These are phyloP conservation scores for Leptobrachium leishanense DNA, from an alignment of 2,113 vertebrate species.

Conservation along the genomic window DNA sequence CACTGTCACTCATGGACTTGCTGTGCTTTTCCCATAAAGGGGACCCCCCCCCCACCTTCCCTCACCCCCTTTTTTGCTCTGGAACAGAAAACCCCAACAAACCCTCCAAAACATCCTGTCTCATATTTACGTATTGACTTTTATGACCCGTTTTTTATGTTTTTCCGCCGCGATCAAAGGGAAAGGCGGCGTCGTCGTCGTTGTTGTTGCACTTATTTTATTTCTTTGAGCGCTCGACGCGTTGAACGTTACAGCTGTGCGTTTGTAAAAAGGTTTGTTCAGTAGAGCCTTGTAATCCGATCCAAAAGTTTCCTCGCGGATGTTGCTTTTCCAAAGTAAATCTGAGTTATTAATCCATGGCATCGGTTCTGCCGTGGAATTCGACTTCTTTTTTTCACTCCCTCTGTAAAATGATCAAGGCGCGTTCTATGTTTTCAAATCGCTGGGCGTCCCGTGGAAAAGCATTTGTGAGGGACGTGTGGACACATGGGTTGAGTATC, in stretches of 20 bases:
- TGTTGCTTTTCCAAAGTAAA: constrained; percentile 79
- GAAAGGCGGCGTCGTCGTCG: constrained; percentile 58
- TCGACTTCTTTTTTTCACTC: constrained; percentile 53
- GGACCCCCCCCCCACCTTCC: no score
- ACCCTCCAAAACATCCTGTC: no score
- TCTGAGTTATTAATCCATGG: constrained; percentile 75
- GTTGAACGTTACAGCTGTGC: constrained; percentile 76
- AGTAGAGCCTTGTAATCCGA: constrained; percentile 76
- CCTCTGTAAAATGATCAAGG: constrained; percentile 66
- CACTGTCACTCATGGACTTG: no score
- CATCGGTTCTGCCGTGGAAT: constrained; percentile 72
- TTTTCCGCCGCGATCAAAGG: constrained; percentile 34
- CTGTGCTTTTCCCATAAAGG: no score
- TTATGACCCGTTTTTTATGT: constrained; percentile 31
- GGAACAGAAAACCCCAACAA: neutral
- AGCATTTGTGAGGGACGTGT: no score
- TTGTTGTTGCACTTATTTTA: constrained; percentile 53
- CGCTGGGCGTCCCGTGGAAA: constrained; percentile 53
- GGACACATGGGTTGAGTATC: no score
- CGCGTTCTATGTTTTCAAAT: constrained; percentile 65
- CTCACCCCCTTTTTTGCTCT: neutral
- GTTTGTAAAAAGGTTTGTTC: constrained; percentile 72
- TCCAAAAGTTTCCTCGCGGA: constrained; percentile 79
- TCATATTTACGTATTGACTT: neutral
- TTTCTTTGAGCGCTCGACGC: constrained; percentile 58